Evolutionary conservation across 2,888 invertebrate species (phyloP).

Genomic region (Lomographa bimaculata): DNA sequence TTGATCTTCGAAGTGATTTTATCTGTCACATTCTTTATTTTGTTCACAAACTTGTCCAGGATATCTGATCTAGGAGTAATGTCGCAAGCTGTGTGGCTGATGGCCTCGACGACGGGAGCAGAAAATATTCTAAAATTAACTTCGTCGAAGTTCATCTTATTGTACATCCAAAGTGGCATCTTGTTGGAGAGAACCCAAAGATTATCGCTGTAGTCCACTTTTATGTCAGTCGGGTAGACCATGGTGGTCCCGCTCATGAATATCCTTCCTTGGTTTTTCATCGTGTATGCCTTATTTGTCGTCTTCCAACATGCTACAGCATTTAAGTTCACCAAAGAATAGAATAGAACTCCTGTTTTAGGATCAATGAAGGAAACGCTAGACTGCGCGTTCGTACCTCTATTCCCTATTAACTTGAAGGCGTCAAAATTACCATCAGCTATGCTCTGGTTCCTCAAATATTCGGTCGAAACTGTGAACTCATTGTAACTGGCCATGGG

Average conservation of each 20-base stretch:
- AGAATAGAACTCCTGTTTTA: conserved; percentile 88
- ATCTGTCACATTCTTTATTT: conserved; percentile 72
- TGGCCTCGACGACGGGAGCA: conserved; percentile 87
- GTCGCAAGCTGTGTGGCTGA: conserved; percentile 88
- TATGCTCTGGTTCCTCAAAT: conserved; percentile 84
- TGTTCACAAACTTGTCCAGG: conserved; percentile 77
- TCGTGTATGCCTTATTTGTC: conserved; percentile 85
- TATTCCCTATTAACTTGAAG: conserved; percentile 86
- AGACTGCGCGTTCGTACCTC: conserved; percentile 89
- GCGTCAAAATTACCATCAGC: conserved; percentile 84
- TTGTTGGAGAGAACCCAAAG: conserved; percentile 90
- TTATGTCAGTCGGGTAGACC: conserved; percentile 91
- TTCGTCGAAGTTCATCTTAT: conserved; percentile 83
- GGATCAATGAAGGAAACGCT: conserved; percentile 89
- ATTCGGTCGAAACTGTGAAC: conserved; percentile 88
- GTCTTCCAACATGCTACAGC: conserved; percentile 92
- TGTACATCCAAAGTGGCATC: conserved; percentile 88
- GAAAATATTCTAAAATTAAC: conserved; percentile 89
- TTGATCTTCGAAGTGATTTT: conserved; percentile 38
- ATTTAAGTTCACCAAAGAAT: conserved; percentile 89
- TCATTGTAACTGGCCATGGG: conserved; percentile 90
- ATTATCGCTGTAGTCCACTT: conserved; percentile 88
- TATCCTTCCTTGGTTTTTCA: conserved; percentile 88
- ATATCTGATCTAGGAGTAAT: conserved; percentile 82
- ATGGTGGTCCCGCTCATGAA: conserved; percentile 88